phyloP scores from a whole-genome alignment of 2,113 vertebrate genomes.

The Lipotes vexillifer region DNA sequence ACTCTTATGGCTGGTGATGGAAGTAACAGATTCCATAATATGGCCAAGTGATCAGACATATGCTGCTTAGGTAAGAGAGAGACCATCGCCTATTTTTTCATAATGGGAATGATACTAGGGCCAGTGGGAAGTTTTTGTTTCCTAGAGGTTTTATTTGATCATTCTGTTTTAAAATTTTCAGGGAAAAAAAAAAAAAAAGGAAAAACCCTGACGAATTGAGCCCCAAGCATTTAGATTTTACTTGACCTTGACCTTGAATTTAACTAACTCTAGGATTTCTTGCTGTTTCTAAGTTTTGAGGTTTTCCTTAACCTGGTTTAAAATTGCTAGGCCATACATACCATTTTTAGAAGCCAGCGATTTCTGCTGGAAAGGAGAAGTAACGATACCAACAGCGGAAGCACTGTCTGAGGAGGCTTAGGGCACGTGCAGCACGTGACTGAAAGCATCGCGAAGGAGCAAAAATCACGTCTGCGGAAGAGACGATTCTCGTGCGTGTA shows the following conservation, averaged over 20 bases:
- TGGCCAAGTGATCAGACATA: constrained; percentile 67
- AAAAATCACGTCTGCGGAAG: background rate
- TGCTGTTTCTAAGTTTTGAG: background rate
- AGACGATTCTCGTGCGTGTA: background rate
- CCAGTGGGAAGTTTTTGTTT: background rate
- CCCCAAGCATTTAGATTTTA: background rate
- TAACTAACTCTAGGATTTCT: constrained; percentile 26
- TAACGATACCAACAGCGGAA: background rate
- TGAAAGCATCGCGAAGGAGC: accelerated
- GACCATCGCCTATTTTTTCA: constrained; percentile 17
- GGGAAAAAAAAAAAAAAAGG: background rate
- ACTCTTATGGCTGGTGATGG: constrained; percentile 49
- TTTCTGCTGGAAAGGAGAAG: background rate
- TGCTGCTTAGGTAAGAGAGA: constrained; percentile 66
- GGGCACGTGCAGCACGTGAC: background rate
- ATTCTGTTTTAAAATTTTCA: constrained; percentile 6
- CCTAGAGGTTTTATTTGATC: constrained; percentile 44
- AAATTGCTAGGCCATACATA: background rate
- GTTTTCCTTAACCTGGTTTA: background rate
- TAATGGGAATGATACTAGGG: background rate
- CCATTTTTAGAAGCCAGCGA: background rate
- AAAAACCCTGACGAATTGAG: background rate
- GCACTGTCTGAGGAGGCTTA: background rate
- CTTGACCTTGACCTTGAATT: background rate
- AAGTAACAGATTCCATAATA: constrained; percentile 65